phyloP scores from a whole-genome alignment of 2,888 invertebrate genomes.

The Lasioglossum zephyrum region DNA sequence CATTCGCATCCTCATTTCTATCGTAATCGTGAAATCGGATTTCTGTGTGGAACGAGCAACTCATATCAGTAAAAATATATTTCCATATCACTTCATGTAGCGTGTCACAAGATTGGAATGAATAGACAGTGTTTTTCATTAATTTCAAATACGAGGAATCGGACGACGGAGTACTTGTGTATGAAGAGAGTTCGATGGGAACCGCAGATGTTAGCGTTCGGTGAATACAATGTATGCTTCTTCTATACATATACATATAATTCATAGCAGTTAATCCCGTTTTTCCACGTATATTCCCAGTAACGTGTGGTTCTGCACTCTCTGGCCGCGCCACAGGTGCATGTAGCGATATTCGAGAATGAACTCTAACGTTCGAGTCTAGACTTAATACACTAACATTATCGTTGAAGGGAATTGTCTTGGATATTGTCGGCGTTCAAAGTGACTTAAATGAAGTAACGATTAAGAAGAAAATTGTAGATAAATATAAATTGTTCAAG shows the following conservation, averaged over 20 bases:
- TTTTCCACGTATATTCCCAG: slow-evolving; percentile 7
- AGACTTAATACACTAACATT: slow-evolving; percentile 19
- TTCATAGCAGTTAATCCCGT: slow-evolving; percentile 7
- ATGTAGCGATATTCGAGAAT: slow-evolving; percentile 19
- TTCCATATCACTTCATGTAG: slow-evolving; percentile 22
- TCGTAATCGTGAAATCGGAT: background rate
- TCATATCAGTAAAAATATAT: slow-evolving; percentile 27
- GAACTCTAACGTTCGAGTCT: slow-evolving; percentile 23
- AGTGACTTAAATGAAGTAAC: slow-evolving; percentile 41
- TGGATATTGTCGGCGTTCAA: slow-evolving; percentile 36
- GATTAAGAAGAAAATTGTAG: slow-evolving; percentile 31
- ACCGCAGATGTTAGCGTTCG: background rate
- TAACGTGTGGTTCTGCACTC: slow-evolving; percentile 1
- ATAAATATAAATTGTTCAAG: background rate
- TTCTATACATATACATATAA: slow-evolving; percentile 3
- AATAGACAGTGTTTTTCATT: background rate
- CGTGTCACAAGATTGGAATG: slow-evolving; percentile 2
- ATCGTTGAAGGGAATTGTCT: slow-evolving; percentile 42
- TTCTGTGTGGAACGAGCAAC: background rate
- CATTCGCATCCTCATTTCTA: background rate
- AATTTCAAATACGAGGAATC: background rate
- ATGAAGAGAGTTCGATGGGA: background rate
- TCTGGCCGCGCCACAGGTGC: slow-evolving; percentile 31
- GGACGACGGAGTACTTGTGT: background rate
- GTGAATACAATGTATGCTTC: slow-evolving; percentile 9